Conservation (phyloP, 2,113 vertebrate species). For the Turnix velox region DNA sequence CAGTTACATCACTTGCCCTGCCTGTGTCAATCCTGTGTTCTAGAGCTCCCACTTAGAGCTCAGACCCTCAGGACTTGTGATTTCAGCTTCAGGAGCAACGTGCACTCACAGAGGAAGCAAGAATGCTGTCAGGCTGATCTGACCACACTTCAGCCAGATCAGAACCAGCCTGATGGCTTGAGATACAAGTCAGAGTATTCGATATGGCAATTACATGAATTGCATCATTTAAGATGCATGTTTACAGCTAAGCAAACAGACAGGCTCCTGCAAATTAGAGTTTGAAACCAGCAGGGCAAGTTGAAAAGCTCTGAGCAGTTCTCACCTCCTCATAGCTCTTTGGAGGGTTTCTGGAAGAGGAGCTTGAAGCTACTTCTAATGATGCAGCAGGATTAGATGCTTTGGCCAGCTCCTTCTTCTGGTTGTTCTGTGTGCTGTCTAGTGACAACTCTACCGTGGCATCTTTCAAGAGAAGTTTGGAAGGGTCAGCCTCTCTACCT, state of each 20-base stretch:
- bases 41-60: neutral
- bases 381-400: constrained; percentile 63
- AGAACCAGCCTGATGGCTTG: neutral
- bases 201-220: neutral
- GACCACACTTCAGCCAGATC: neutral
- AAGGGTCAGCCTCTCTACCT: neutral
- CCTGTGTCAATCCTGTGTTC: accelerated
- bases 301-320: neutral
- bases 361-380: constrained; percentile 66
- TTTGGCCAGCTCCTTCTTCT: constrained; percentile 75
- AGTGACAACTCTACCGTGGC: constrained; percentile 92
- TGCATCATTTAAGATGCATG: neutral
- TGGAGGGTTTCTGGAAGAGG: constrained; percentile 68
- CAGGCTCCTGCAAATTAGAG: neutral
- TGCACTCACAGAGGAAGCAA: accelerated
- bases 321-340: constrained; percentile 85
- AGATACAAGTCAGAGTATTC: neutral
- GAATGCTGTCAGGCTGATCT: neutral
- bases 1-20: neutral
- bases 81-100: neutral
- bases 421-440: constrained; percentile 81
- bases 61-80: neutral
- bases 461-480: constrained; percentile 74
- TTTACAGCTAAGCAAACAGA: neutral
- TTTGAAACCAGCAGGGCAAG: neutral